phyloP scores from a whole-genome alignment of 2,888 invertebrate genomes.

The Drosophila prostipennis region DNA sequence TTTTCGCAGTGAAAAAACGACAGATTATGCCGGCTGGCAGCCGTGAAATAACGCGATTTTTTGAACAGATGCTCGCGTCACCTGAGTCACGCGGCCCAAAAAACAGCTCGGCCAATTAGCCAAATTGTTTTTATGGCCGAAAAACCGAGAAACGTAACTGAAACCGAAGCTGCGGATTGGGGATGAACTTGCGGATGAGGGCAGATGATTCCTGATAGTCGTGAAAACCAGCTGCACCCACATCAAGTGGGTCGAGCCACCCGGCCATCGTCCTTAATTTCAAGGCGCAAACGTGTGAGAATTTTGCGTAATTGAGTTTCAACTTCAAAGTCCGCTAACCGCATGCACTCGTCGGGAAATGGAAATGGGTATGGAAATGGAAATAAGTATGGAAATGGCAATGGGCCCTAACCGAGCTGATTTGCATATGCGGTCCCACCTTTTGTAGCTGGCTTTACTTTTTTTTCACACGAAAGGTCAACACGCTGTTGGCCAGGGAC shows the following conservation, averaged over 20 bases:
- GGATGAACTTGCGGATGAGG: neutral
- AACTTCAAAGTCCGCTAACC: conserved; percentile 76
- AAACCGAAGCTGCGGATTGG: conserved; percentile 2
- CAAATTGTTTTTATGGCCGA: conserved; percentile 68
- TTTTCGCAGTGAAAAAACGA: conserved; percentile 8
- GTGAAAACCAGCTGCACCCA: conserved; percentile 57
- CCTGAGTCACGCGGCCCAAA: conserved; percentile 15
- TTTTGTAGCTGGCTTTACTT: conserved; percentile 30
- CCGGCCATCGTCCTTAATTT: neutral
- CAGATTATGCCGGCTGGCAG: conserved; percentile 29
- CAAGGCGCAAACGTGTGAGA: conserved; percentile 74
- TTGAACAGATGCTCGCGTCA: conserved; percentile 19
- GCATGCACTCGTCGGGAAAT: conserved; percentile 66
- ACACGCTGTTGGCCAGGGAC: conserved; percentile 55
- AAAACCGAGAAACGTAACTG: conserved; percentile 20
- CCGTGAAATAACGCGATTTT: conserved; percentile 55
- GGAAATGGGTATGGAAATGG: conserved; percentile 22
- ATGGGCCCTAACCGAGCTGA: conserved; percentile 47
- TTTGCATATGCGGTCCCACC: conserved; percentile 67
- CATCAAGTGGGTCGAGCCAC: conserved; percentile 48
- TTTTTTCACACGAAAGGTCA: conserved; percentile 61
- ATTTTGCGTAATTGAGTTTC: conserved; percentile 80
- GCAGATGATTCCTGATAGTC: conserved; percentile 61
- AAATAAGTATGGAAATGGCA: conserved; percentile 4
- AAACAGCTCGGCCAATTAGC: conserved; percentile 62